Percentiles rank a stretch among this genome's conserved stretches.
Conservation (phyloP, 2,797 vertebrate genomes). For the Alosa sapidissima region DNA sequence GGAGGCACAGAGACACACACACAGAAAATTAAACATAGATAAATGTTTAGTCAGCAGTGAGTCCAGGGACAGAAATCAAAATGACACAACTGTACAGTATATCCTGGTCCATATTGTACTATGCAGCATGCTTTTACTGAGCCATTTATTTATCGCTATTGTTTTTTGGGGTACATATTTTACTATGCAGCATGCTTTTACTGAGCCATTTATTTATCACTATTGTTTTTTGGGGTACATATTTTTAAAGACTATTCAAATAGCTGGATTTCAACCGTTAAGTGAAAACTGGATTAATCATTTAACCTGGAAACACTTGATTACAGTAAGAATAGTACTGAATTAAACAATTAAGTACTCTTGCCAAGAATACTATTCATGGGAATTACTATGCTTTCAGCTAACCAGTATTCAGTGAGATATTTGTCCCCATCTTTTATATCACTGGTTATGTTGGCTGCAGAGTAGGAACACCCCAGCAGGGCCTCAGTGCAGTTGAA, state of each 20-base stretch:
- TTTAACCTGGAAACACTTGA: neutral
- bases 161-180: neutral
- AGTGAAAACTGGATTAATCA: neutral
- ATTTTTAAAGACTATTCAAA: neutral
- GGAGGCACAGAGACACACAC: constrained; percentile 41
- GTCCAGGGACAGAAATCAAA: constrained; percentile 14
- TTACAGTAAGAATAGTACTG: neutral
- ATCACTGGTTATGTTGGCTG: neutral
- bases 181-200: neutral
- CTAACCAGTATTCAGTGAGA: neutral
- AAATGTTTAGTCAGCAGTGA: constrained; percentile 11
- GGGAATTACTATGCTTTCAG: neutral
- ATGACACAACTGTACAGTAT: neutral
- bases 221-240: neutral
- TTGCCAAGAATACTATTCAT: neutral
- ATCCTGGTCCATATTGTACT: neutral
- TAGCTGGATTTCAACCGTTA: neutral
- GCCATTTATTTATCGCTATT: neutral
- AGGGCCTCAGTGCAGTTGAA: constrained; percentile 27
- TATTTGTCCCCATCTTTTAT: neutral
- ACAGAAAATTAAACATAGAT: constrained; percentile 32
- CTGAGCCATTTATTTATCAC: neutral
- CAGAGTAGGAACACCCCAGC: constrained; percentile 15
- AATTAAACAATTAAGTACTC: neutral
- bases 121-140: neutral